Percentiles rank a stretch among this genome's conserved stretches.
These are phyloP conservation scores for Sebastes oblongus DNA, from an alignment of 2,797 vertebrate species.

Conservation along the genomic window DNA sequence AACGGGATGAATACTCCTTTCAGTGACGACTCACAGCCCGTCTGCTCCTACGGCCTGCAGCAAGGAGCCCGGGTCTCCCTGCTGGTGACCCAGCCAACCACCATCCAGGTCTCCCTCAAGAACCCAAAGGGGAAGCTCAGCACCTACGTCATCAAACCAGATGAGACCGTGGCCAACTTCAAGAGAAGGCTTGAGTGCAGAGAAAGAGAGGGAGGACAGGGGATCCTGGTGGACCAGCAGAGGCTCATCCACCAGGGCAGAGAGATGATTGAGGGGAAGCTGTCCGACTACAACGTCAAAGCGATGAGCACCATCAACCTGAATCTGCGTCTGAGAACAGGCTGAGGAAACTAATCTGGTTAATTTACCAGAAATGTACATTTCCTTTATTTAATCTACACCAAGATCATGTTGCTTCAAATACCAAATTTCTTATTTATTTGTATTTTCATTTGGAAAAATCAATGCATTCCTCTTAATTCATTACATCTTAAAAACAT, in stretches of 20 bases:
- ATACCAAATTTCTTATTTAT: neutral
- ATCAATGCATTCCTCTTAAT: neutral
- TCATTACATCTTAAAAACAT: rapidly evolving
- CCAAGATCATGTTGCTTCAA: rapidly evolving
- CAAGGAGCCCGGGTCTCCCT: slow-evolving; percentile 56
- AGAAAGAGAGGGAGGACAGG: slow-evolving; percentile 13
- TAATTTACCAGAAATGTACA: rapidly evolving
- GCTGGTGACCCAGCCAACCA: slow-evolving; percentile 45
- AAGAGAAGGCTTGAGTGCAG: slow-evolving; percentile 46
- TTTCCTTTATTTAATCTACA: neutral
- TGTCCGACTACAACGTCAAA: slow-evolving; percentile 64
- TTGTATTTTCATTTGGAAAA: neutral
- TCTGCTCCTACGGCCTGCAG: slow-evolving; percentile 56
- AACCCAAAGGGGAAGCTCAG: slow-evolving; percentile 37
- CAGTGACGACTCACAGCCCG: slow-evolving; percentile 13
- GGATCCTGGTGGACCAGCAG: slow-evolving; percentile 64
- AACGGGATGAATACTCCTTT: slow-evolving; percentile 1
- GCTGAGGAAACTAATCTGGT: slow-evolving; percentile 38
- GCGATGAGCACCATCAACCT: slow-evolving; percentile 38
- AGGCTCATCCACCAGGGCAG: slow-evolving; percentile 59
- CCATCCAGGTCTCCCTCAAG: slow-evolving; percentile 71
- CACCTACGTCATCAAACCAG: slow-evolving; percentile 58
- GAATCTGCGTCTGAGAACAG: slow-evolving; percentile 71
- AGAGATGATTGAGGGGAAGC: slow-evolving; percentile 36
- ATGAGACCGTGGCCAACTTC: slow-evolving; percentile 65